Conservation (phyloP, 1,140 invertebrate species). For the Pseudomyrmex pallidus region DNA sequence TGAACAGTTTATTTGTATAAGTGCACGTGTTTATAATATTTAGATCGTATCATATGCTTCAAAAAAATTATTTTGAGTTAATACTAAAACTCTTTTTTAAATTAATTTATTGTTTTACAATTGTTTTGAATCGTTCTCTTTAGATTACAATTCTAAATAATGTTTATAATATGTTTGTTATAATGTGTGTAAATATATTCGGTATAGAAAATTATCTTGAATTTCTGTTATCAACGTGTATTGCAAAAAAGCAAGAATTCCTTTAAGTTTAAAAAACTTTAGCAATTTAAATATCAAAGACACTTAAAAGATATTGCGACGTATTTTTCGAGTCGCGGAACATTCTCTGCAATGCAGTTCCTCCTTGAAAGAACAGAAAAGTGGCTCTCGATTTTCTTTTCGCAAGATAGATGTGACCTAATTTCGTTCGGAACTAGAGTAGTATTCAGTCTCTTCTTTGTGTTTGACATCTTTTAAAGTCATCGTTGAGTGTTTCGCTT, state of each 20-base stretch:
- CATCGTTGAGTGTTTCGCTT: background rate
- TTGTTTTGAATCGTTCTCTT: background rate
- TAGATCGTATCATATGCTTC: background rate
- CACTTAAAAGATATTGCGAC: background rate
- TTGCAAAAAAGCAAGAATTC: background rate
- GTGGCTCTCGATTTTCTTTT: background rate
- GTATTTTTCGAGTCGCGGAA: background rate
- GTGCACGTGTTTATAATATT: background rate
- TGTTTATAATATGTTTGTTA: background rate
- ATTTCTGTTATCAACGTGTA: no score
- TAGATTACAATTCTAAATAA: background rate
- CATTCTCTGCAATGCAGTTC: background rate
- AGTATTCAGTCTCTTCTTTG: conserved; percentile 19
- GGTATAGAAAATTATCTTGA: background rate
- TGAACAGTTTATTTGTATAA: conserved; percentile 1
- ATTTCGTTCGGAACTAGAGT: conserved; percentile 8
- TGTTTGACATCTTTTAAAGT: background rate
- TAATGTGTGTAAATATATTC: background rate
- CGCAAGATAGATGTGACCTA: conserved; percentile 15
- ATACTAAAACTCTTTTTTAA: background rate
- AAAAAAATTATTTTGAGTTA: background rate
- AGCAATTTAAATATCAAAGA: background rate
- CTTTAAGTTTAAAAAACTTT: background rate
- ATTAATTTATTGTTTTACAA: background rate
- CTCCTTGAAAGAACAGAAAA: conserved; percentile 19